Evolutionary conservation across 2,113 vertebrate species (phyloP), one percentile per base, ranked within the genome.

Genomic region (Elephantulus edwardii): DNA sequence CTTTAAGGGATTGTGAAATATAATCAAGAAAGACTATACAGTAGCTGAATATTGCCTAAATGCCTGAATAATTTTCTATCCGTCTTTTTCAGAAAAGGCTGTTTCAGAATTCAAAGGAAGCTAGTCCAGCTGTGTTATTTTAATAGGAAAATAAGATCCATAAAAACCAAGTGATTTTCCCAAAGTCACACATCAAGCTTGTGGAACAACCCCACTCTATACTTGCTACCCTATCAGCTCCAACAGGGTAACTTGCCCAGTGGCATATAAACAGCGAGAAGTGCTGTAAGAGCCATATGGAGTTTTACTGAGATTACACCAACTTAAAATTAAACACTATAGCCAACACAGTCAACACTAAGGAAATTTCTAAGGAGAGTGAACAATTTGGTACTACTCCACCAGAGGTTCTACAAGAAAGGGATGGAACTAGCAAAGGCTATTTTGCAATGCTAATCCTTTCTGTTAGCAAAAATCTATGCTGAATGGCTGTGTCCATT

Each of bases 251-350:
- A 92, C 38, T 75, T 38, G 62, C 8, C 12, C 46, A 56, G 64
- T 91, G 38, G 44, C 12, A 75, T n/a, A 68, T 58, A 86, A 71
- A 81, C 16, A 75, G 40, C 48, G 52, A 72, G 4, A 13, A 60
- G 71, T 89, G 87, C 20, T 83, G 24, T 13, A 90, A 77, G 42
- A 46, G 42, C 30, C 42, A 56, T 28, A 4, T 81, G 20, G 17
- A 93, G 42, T 35, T 83, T 5, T 40, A 80, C 35, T 89, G 48
- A 80, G 64, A 85, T 46, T 17, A 52, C 35, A 88, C 70, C 33
- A 82, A 52, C 91, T 85, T 94, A 72, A 89, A 83, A 77, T 82
- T 82, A 78, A n/a, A n/a, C n/a, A 71, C 75, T 38, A 38, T 4
- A 54, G 14, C 83, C 44, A 70, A 19, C 48, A 68, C 92, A 17